A percentile compares a stretch with the other conserved stretches of the same genome.
phyloP scores from a whole-genome alignment of 1,140 invertebrate species.

The Helicoverpa armigera region DNA sequence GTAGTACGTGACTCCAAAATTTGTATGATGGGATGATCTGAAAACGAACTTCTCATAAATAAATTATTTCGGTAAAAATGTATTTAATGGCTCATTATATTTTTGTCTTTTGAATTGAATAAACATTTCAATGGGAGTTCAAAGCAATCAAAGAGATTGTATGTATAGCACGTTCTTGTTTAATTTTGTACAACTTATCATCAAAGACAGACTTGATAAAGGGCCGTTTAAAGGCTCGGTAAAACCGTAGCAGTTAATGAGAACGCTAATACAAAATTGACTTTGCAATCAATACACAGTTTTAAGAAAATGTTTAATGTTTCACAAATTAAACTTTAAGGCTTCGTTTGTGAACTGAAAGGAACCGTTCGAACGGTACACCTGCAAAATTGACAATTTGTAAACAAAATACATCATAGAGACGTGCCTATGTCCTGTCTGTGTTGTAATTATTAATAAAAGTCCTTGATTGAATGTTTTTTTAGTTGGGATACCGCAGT shows the following conservation, averaged over 20 bases:
- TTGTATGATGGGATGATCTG: constrained; percentile 94
- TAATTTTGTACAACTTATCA: constrained; percentile 19
- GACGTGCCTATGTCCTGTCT: too few relatives aligned
- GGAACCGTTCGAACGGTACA: background rate
- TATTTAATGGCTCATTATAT: background rate
- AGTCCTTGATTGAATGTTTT: too few relatives aligned
- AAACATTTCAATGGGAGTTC: background rate
- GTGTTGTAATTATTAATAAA: too few relatives aligned
- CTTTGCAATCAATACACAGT: constrained; percentile 1
- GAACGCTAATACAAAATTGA: background rate
- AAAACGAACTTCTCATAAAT: constrained; percentile 46
- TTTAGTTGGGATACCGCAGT: too few relatives aligned
- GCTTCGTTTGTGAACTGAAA: background rate
- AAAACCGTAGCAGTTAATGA: constrained; percentile 26
- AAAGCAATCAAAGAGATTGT: constrained; percentile 13
- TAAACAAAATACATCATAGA: too few relatives aligned
- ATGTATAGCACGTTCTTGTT: background rate
- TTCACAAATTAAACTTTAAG: constrained; percentile 7
- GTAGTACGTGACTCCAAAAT: constrained; percentile 93
- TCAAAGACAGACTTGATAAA: constrained; percentile 2
- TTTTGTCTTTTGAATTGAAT: background rate
- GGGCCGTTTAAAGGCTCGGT: background rate
- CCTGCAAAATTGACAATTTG: background rate
- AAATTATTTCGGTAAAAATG: background rate
- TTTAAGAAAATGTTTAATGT: constrained; percentile 1